phyloP scores from a whole-genome alignment of 1,140 invertebrate species.

The Macrobrachium rosenbergii region DNA sequence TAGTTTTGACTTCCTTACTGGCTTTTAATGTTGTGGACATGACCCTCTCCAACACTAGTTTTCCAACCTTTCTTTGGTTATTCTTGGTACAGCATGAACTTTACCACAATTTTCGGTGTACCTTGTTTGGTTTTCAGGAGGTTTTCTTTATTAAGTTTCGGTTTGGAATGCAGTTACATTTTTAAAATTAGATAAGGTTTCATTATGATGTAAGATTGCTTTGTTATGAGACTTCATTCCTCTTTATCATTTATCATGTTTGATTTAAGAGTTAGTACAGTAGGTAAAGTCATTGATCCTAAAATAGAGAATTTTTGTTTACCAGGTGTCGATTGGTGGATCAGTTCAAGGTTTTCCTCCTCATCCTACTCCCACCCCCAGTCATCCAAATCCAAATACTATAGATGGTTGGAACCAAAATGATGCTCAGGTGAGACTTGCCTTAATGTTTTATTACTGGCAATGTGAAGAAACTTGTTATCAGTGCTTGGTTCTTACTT shows the following conservation, averaged over 20 bases:
- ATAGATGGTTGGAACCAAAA: constrained; percentile 64
- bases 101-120: too few species aligned
- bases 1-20: too few species aligned
- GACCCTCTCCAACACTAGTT: too few species aligned
- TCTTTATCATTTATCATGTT: too few species aligned
- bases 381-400: constrained; percentile 58
- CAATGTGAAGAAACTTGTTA: neutral
- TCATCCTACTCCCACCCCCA: constrained; percentile 57
- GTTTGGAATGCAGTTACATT: too few species aligned
- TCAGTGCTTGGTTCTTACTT: neutral
- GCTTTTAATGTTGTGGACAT: too few species aligned
- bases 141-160: neutral
- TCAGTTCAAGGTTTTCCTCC: constrained; percentile 51
- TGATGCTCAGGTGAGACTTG: constrained; percentile 58
- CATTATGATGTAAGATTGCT: too few species aligned
- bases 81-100: too few species aligned
- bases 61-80: too few species aligned
- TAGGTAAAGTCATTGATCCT: too few species aligned
- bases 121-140: neutral
- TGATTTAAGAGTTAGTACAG: neutral
- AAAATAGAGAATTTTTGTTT: neutral
- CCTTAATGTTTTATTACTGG: neutral
- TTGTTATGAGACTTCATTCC: too few species aligned
- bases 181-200: too few species aligned
- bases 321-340: constrained; percentile 54